phyloP scores from a whole-genome alignment of 2,113 vertebrate genomes.

The Pantherophis guttatus region DNA sequence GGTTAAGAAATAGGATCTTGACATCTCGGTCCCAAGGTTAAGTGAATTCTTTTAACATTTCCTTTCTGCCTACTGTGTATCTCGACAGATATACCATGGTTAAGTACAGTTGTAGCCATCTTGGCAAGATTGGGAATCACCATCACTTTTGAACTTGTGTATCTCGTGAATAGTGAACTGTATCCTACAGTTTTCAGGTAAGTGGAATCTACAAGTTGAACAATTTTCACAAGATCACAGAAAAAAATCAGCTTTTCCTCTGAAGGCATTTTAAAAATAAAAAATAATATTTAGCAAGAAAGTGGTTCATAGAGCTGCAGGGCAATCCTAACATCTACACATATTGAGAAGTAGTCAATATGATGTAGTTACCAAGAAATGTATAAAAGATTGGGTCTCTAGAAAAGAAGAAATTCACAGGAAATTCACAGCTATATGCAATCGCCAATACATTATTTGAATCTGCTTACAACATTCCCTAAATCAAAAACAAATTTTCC shows the following conservation, averaged over 20 bases:
- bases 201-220: not conserved
- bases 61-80: conserved; percentile 17
- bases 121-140: conserved; percentile 89
- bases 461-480: not conserved
- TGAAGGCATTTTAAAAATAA: not conserved
- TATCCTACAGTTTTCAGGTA: conserved; percentile 90
- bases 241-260: not conserved
- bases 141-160: conserved; percentile 90
- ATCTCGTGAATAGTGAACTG: conserved; percentile 89
- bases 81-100: conserved; percentile 80
- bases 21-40: not conserved
- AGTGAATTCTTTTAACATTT: not conserved
- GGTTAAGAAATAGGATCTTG: not conserved
- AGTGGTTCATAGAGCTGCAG: not conserved
- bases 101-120: conserved; percentile 80
- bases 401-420: not conserved
- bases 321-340: not conserved
- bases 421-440: not conserved
- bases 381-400: not conserved
- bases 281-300: not conserved
- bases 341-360: not conserved
- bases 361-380: not conserved
- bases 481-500: not conserved
- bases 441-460: not conserved
- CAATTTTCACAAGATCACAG: not conserved